Evolutionary conservation across 2,888 invertebrate genomes (phyloP).

Genomic region (Dicyrtoma fusca): DNA sequence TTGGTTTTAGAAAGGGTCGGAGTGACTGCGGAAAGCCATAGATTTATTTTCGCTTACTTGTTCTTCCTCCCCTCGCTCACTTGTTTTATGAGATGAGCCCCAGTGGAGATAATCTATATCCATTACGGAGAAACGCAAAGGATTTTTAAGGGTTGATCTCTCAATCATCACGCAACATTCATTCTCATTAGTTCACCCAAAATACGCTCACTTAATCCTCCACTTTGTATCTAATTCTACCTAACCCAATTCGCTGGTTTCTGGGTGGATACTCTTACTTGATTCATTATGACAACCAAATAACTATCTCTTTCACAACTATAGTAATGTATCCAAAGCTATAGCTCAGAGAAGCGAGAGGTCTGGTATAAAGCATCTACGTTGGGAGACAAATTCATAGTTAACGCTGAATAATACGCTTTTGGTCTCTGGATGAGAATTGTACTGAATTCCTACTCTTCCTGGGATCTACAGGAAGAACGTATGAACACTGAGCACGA

Average conservation of each 20-base stretch:
- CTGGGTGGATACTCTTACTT: no score
- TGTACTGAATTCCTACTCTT: no score
- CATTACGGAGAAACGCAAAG: conserved; percentile 51
- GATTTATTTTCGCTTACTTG: conserved; percentile 8
- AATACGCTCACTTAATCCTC: conserved; percentile 4
- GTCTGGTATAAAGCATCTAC: no score
- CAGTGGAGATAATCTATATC: conserved; percentile 56
- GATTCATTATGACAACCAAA: no score
- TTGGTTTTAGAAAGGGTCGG: conserved; percentile 7
- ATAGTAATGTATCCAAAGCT: no score
- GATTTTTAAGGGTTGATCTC: conserved; percentile 55
- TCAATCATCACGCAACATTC: conserved; percentile 56
- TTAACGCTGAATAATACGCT: background rate
- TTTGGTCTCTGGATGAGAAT: background rate
- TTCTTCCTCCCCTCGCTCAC: conserved; percentile 10
- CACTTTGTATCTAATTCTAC: no score
- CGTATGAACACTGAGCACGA: background rate
- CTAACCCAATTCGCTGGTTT: no score
- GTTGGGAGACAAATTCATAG: background rate
- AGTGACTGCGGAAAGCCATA: conserved; percentile 28
- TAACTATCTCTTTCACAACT: no score
- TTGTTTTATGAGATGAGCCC: conserved; percentile 48
- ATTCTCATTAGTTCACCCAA: conserved; percentile 50
- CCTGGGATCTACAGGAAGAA: no score
- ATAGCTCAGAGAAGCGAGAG: no score